Evolutionary conservation across 2,888 invertebrate species (phyloP).

Genomic region (Aleiodes alternator): DNA sequence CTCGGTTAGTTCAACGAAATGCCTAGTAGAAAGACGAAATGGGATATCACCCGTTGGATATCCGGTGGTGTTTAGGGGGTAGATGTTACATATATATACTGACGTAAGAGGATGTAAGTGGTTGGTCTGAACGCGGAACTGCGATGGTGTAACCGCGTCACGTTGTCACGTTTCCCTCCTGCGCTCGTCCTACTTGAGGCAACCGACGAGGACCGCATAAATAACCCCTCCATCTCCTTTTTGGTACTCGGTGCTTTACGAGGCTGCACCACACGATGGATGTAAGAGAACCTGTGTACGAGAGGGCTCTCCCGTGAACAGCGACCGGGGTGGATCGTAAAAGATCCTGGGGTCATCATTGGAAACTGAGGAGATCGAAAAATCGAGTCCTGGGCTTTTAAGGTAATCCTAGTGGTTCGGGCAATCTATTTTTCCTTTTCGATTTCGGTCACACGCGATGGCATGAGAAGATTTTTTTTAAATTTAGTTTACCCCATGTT

Average conservation of each 20-base stretch:
- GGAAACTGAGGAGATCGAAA: background rate
- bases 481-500: no score
- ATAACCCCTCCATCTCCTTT: constrained; percentile 63
- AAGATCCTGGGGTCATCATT: constrained; percentile 6
- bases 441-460: no score
- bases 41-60: constrained; percentile 13
- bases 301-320: constrained; percentile 1
- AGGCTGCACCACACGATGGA: constrained; percentile 16
- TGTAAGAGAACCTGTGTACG: constrained; percentile 21
- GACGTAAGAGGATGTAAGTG: constrained; percentile 31
- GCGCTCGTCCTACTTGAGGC: constrained; percentile 69
- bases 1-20: constrained; percentile 19
- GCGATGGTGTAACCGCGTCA: constrained; percentile 68
- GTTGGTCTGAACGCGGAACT: constrained; percentile 38
- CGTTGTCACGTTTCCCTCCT: constrained; percentile 69
- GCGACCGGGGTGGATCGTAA: constrained; percentile 2
- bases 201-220: constrained; percentile 73
- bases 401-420: no score
- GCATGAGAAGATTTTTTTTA: no score
- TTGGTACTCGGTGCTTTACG: constrained; percentile 4
- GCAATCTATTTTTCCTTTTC: no score
- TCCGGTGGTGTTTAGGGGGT: constrained; percentile 7
- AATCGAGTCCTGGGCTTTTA: background rate
- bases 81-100: background rate
- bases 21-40: constrained; percentile 3